Evolutionary conservation across 2,113 vertebrate species (phyloP).

Genomic region (Lamprotornis superbus): DNA sequence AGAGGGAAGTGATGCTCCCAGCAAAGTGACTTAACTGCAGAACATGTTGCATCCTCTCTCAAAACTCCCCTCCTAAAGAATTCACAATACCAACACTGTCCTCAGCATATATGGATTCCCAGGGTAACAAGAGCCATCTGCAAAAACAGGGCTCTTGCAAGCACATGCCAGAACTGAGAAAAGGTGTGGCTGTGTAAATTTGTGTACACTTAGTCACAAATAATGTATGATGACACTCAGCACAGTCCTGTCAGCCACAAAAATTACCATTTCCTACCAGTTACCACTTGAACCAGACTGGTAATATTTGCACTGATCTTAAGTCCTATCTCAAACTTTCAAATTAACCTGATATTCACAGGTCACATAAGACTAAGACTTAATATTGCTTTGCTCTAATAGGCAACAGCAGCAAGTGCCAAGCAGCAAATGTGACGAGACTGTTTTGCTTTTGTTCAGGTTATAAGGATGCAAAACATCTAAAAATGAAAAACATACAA

Average conservation of each 20-base stretch:
- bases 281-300: neutral
- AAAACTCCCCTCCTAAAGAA: neutral
- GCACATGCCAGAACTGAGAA: neutral
- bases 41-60: neutral
- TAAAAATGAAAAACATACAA: neutral
- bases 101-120: neutral
- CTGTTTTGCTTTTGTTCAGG: neutral
- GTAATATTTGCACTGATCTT: neutral
- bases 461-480: neutral
- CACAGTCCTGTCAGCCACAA: neutral
- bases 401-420: neutral
- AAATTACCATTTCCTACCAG: neutral
- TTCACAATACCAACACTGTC: neutral
- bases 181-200: neutral
- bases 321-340: neutral
- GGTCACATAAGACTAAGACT: rapidly evolving
- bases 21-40: neutral
- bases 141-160: neutral
- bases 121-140: neutral
- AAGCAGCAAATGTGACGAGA: neutral
- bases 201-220: neutral
- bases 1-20: neutral
- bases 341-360: neutral
- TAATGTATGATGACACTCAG: neutral
- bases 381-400: neutral